Percentiles rank a stretch among this genome's conserved stretches.
Evolutionary conservation across 2,113 vertebrate genomes (phyloP).

Genomic region (Cricetomys ansorgei): DNA sequence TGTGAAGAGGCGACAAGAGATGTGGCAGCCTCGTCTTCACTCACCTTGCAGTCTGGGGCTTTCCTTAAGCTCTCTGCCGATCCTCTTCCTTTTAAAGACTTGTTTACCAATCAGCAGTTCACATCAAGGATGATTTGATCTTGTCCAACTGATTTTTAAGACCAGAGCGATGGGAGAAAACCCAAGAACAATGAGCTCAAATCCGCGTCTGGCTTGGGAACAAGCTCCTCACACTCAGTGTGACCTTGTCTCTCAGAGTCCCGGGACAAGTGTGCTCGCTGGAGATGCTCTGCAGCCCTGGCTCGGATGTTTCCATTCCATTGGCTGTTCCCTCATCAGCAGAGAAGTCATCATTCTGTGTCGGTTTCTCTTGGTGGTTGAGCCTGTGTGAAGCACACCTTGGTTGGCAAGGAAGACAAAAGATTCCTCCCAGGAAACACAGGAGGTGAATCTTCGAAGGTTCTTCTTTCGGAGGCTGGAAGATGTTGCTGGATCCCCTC

Average conservation of each 20-base stretch:
- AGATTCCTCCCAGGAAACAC: neutral
- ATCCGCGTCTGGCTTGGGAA: neutral
- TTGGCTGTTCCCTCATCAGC: neutral
- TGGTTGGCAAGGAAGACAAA: neutral
- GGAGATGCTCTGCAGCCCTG: neutral
- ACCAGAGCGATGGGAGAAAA: neutral
- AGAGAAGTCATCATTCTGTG: neutral
- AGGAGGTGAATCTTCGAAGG: neutral
- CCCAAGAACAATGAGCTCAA: neutral
- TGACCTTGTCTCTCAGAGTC: neutral
- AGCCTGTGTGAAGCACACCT: neutral
- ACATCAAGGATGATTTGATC: constrained; percentile 18
- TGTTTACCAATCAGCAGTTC: neutral
- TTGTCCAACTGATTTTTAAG: constrained; percentile 25
- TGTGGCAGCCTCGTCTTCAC: neutral
- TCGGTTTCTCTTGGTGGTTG: neutral
- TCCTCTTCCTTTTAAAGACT: neutral
- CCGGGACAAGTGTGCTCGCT: neutral
- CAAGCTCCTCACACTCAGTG: neutral
- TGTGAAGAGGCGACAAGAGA: neutral
- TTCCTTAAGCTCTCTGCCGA: neutral
- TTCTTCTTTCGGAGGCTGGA: neutral
- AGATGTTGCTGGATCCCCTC: too few species aligned
- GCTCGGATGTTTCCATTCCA: neutral
- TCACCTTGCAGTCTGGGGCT: neutral